phyloP scores from a whole-genome alignment of 2,888 invertebrate genomes.

The Apantesis nais region DNA sequence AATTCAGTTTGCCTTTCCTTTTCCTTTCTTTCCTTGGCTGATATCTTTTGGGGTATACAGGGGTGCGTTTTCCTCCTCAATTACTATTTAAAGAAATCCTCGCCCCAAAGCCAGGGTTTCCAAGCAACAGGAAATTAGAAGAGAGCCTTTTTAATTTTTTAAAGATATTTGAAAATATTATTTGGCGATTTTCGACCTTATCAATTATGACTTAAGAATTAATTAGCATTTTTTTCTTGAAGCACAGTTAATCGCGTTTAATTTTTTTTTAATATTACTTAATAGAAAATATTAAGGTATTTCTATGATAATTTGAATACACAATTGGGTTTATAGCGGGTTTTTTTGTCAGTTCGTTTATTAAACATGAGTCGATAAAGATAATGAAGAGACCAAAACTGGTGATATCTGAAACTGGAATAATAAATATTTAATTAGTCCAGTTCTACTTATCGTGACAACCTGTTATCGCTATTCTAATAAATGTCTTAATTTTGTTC shows the following conservation, averaged over 20 bases:
- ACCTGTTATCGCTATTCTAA: background rate
- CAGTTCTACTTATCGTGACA: background rate
- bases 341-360: conserved; percentile 1
- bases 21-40: background rate
- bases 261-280: background rate
- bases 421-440: background rate
- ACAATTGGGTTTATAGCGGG: background rate
- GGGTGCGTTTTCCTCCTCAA: background rate
- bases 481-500: background rate
- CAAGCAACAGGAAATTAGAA: conserved; percentile 60
- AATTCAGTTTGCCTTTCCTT: background rate
- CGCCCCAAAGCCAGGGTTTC: conserved; percentile 59
- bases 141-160: conserved; percentile 20
- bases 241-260: background rate
- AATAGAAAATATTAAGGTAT: background rate
- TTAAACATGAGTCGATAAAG: background rate
- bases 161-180: background rate
- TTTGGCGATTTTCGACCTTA: conserved; percentile 17
- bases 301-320: background rate
- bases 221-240: background rate
- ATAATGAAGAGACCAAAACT: background rate
- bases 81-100: conserved; percentile 20
- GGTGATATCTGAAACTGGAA: background rate
- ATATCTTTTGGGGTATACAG: background rate
- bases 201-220: background rate